Evolutionary conservation across 1,140 invertebrate species (phyloP), one percentile per base, ranked within the genome.

Genomic region (Rhysida immarginata): DNA sequence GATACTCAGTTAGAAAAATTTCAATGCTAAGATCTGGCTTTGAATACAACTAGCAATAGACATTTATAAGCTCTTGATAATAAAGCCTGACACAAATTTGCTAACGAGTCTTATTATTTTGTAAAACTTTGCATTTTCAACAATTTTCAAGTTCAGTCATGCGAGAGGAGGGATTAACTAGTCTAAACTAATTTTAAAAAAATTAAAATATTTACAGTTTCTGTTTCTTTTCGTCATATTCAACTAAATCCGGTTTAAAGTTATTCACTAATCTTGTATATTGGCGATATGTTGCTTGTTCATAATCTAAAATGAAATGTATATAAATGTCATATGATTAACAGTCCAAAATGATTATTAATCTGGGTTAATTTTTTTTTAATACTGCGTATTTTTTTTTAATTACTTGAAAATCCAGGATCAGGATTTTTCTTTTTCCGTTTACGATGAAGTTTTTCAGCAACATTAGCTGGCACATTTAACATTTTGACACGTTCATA

Each of bases 341-440:
- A 21, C 26, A 50, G 18, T 55, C 25, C 14, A 24, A 41, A 44
- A 5, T 14, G 2, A 16, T 2, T 5, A 54, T 5, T 13, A 23
- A 8, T 18, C n/a, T 20, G 24, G 11, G 5, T 44, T n/a, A 54
- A 13, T 24, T 21, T 8, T 42, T 8, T 44, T 42, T 43, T 44
- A n/a, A n/a, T n/a, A n/a, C n/a, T n/a, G n/a, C n/a, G n/a, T n/a
- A n/a, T n/a, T n/a, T n/a, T n/a, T n/a, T n/a, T 16, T 16, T 8
- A 35, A 62, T 53, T 60, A 74, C 73, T 89, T 0, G 92, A 85
- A 71, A 99, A 99, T 0, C 95, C 96, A 52, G 76, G 70, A 68
- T 95, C 89, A 0, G 90, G 87, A 72, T 96, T 96, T 64, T 88
- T 90, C 67, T 91, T 93, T 66, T 85, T 88, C 61, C 84, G 86